phyloP scores from a whole-genome alignment of 2,888 invertebrate genomes.

The Oscheius sp. region DNA sequence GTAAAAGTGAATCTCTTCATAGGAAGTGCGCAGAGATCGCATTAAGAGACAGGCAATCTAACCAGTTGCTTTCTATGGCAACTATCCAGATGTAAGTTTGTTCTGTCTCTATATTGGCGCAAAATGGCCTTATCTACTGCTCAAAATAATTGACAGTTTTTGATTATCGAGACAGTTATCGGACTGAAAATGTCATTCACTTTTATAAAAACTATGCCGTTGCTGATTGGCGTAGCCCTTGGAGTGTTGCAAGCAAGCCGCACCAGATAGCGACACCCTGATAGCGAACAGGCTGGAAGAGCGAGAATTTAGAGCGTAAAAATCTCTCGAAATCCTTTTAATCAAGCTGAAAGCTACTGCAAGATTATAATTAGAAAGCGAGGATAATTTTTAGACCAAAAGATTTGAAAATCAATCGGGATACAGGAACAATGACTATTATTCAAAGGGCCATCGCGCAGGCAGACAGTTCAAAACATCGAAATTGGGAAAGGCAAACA shows the following conservation, averaged over 20 bases:
- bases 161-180: too few relatives aligned
- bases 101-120: too few relatives aligned
- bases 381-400: too few relatives aligned
- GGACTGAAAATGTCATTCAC: too few relatives aligned
- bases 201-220: constrained; percentile 4
- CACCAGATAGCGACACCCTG: constrained; percentile 22
- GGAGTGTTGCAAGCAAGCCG: constrained; percentile 10
- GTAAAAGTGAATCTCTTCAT: background rate
- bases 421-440: too few relatives aligned
- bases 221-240: constrained; percentile 24
- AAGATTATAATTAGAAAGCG: too few relatives aligned
- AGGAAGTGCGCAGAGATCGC: background rate
- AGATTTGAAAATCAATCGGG: too few relatives aligned
- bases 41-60: background rate
- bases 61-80: background rate
- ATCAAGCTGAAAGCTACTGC: too few relatives aligned
- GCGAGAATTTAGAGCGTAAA: background rate
- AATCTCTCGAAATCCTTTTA: background rate
- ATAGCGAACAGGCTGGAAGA: constrained; percentile 24
- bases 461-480: constrained; percentile 9
- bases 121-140: too few relatives aligned
- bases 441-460: constrained; percentile 12
- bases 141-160: too few relatives aligned
- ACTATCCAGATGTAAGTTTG: too few relatives aligned
- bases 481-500: background rate